Conservation (phyloP, 1,140 invertebrate species). For the Steinernema khuongi region DNA sequence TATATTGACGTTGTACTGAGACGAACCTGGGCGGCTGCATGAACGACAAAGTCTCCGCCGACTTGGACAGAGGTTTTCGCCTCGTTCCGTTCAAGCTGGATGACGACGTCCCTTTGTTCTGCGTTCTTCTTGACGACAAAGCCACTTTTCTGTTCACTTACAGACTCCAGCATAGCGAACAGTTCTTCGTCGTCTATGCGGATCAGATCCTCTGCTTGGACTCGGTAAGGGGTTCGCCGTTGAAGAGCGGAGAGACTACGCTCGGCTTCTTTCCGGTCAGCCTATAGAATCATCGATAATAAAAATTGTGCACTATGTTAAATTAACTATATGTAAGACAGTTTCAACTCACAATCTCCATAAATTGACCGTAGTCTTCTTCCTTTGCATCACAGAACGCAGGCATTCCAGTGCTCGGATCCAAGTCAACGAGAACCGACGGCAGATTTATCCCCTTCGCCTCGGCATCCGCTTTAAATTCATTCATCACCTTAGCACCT, state of each 20-base stretch:
- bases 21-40: background rate
- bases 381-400: constrained; percentile 41
- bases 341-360: constrained; percentile 33
- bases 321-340: too few species aligned
- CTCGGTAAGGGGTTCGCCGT: background rate
- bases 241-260: background rate
- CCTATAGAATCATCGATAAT: background rate
- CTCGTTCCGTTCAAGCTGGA: background rate
- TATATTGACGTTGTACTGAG: background rate
- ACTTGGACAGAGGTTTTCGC: background rate
- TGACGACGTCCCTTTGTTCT: background rate
- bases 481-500: constrained; percentile 39
- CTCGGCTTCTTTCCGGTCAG: background rate
- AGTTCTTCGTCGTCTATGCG: background rate
- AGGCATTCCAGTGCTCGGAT: constrained; percentile 54
- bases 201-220: background rate
- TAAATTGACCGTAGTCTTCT: constrained; percentile 33
- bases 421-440: constrained; percentile 48
- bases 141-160: background rate
- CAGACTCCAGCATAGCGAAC: background rate
- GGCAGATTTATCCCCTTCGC: constrained; percentile 50
- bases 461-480: background rate
- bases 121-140: background rate
- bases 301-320: too few species aligned
- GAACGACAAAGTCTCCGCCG: background rate